Evolutionary conservation across 2,113 vertebrate species (phyloP).

Genomic region (Plotosus lineatus): DNA sequence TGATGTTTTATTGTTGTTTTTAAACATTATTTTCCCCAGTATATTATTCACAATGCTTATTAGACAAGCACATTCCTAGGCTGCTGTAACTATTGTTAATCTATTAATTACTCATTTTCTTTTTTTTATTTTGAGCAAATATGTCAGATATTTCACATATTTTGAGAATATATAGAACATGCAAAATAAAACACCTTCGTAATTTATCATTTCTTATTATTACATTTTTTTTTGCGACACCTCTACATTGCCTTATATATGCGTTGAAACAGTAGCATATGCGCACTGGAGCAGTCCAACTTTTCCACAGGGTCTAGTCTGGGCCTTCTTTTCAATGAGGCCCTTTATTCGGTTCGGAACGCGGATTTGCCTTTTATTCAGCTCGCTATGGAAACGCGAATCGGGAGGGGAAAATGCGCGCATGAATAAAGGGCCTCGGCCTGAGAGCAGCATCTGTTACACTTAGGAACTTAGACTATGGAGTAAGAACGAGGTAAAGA

Average conservation of each 20-base stretch:
- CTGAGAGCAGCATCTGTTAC: constrained; percentile 99
- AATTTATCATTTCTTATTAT: constrained; percentile 2
- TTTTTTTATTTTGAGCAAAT: background rate
- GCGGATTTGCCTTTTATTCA: constrained; percentile 97
- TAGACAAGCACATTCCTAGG: background rate
- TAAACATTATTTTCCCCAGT: background rate
- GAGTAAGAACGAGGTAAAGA: constrained; percentile 80
- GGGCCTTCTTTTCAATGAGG: constrained; percentile 89
- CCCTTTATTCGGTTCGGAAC: constrained; percentile 93
- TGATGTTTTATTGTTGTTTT: too few species aligned
- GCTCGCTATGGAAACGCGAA: constrained; percentile 99
- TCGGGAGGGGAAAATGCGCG: constrained; percentile 94
- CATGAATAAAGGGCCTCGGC: constrained; percentile 90
- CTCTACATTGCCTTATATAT: background rate
- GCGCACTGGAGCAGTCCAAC: constrained; percentile 70
- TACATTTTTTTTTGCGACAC: too few species aligned
- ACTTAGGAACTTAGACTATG: constrained; percentile 99
- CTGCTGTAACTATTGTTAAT: too few species aligned
- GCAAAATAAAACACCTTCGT: background rate
- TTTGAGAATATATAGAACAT: background rate
- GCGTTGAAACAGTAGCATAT: constrained; percentile 90
- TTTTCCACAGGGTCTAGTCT: constrained; percentile 80
- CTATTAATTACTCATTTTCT: too few species aligned
- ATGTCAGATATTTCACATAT: background rate
- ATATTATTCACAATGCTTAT: background rate